Evolutionary conservation across 2,113 vertebrate species (phyloP).

Genomic region (Xyliphius kryptos): DNA sequence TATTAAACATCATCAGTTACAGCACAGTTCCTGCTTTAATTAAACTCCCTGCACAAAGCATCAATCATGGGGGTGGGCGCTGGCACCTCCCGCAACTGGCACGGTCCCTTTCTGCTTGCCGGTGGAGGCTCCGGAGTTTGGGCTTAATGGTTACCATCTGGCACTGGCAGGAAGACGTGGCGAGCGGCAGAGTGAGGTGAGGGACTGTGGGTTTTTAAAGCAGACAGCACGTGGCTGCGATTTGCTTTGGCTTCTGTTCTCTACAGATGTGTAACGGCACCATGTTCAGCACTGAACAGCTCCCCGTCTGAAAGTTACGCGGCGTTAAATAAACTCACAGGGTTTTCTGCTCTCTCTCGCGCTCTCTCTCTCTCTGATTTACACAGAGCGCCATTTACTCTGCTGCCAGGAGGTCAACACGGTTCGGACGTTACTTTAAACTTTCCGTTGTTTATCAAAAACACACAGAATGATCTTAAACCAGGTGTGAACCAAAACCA

Average conservation of each 20-base stretch:
- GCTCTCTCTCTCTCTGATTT: no score
- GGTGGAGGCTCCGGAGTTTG: slow-evolving; percentile 23
- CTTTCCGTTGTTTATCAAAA: no score
- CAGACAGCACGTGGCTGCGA: neutral
- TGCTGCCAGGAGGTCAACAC: no score
- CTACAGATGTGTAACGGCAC: neutral
- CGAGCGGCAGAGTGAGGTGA: slow-evolving; percentile 30
- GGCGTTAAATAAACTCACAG: neutral
- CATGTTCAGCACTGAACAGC: no score
- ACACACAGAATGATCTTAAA: no score
- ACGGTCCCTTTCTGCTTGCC: slow-evolving; percentile 36
- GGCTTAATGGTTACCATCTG: slow-evolving; percentile 52
- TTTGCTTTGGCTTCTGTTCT: neutral
- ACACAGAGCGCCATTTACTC: no score
- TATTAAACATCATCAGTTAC: no score
- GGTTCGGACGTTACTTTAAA: no score
- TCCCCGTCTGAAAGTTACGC: no score
- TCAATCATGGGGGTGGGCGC: slow-evolving; percentile 27
- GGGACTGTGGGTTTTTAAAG: slow-evolving; percentile 15
- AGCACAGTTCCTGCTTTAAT: no score
- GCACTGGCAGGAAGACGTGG: slow-evolving; percentile 39
- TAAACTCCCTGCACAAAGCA: neutral
- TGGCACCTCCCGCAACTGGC: slow-evolving; percentile 27
- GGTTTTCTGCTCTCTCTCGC: no score
- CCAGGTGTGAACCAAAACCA: no score